phyloP scores from a whole-genome alignment of 2,797 vertebrate genomes.

The Sebastes melanostomus region DNA sequence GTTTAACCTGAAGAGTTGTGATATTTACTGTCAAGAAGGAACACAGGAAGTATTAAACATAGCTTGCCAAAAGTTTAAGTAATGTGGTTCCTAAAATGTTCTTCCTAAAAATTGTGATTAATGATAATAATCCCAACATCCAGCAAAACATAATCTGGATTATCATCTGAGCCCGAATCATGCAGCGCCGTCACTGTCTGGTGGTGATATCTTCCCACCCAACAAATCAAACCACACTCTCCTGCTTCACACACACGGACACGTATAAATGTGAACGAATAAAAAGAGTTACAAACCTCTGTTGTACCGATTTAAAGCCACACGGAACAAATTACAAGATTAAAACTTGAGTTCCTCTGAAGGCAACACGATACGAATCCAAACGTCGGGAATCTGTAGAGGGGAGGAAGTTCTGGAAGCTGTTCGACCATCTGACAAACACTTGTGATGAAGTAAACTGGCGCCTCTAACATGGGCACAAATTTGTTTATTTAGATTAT shows the following conservation, averaged over 20 bases:
- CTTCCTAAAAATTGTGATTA: slow-evolving; percentile 14
- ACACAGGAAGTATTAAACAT: neutral
- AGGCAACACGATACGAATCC: too few relatives aligned
- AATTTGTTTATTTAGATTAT: too few relatives aligned
- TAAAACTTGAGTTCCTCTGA: too few relatives aligned
- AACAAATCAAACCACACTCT: neutral
- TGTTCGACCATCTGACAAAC: too few relatives aligned
- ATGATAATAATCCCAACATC: slow-evolving; percentile 7
- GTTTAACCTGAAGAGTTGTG: neutral
- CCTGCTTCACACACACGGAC: too few relatives aligned
- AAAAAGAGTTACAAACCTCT: neutral
- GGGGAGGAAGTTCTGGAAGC: too few relatives aligned
- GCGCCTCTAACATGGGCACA: too few relatives aligned
- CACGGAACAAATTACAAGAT: too few relatives aligned
- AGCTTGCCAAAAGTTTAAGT: neutral
- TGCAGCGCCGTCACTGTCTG: neutral
- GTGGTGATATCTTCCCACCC: neutral
- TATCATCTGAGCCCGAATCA: neutral
- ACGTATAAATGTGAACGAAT: neutral
- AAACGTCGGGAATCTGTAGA: too few relatives aligned
- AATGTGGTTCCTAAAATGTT: neutral
- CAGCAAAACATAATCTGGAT: slow-evolving; percentile 1
- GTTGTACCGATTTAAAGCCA: too few relatives aligned
- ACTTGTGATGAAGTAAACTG: too few relatives aligned
- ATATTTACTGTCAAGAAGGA: neutral